Evolutionary conservation across 2,797 vertebrate genomes (phyloP).

Genomic region (Lates japonicus): DNA sequence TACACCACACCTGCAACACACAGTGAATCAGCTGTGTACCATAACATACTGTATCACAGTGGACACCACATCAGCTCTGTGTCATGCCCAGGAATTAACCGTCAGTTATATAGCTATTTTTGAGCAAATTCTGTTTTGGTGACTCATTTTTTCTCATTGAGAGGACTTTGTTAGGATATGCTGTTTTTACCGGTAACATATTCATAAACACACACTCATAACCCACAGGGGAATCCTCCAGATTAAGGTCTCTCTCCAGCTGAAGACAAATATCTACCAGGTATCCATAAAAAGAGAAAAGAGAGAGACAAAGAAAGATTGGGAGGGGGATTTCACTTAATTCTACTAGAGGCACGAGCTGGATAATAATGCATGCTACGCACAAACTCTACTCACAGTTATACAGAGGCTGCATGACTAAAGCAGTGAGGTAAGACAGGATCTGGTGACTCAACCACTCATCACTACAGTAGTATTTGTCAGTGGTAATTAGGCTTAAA

Average conservation of each 20-base stretch:
- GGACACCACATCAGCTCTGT: background rate
- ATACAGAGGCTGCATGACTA: conserved; percentile 32
- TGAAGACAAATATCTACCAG: conserved; percentile 6
- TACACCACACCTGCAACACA: conserved; percentile 22
- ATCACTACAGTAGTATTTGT: conserved; percentile 36
- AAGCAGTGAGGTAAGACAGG: conserved; percentile 13
- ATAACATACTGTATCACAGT: background rate
- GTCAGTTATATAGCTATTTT: conserved; percentile 35
- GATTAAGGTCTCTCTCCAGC: conserved; percentile 7
- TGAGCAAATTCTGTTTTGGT: background rate
- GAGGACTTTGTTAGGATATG: conserved; percentile 11
- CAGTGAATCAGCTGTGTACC: conserved; percentile 44
- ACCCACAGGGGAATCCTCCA: background rate
- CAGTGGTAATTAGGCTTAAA: conserved; percentile 36
- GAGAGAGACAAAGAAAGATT: background rate
- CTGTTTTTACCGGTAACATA: conserved; percentile 9
- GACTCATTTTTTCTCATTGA: conserved; percentile 23
- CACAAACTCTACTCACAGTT: conserved; percentile 21
- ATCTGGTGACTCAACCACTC: conserved; percentile 50
- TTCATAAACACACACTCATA: conserved; percentile 24
- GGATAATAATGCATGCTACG: background rate
- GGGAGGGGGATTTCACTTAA: conserved; percentile 13
- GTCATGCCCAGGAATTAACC: conserved; percentile 20
- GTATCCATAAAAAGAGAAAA: background rate
- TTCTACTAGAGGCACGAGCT: background rate